Base-by-base conservation (phyloP, 2,888 invertebrate species). In the Schrankia costaestrigalis region DNA sequence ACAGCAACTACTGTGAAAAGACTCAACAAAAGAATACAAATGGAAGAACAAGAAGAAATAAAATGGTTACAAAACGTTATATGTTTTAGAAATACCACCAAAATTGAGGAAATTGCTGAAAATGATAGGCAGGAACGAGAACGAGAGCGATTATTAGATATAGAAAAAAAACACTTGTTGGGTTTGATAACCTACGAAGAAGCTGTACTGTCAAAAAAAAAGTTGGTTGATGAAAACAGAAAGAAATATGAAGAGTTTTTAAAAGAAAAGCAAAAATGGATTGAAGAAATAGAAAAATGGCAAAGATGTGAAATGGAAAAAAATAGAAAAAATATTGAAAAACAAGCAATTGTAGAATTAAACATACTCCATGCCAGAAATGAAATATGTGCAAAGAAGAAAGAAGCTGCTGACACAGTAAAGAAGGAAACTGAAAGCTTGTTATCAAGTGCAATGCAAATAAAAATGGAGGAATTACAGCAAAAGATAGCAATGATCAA, bases 151-250 rank as follows among this genome's bases (percentile, higher is more conserved):
- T 46, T 90, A 15, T 71, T 87, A 35, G 84, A 89, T 24, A 90
- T 91, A 41, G 89, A 91, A 76, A 83, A 71, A 48, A 91, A 91
- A 64, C 91, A 91, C 70, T 63, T 91, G 22, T 67, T 87, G 56
- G 91, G 90, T 1, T 80, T 89, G 53, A 74, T 91, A 34, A 89
- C 90, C 6, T 77, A 88, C 29, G 91, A 91, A 73, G 90, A 91
- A 65, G 90, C 91, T 4, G 68, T 89, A 11, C 57, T 91, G 27
- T 89, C 91, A 0, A 91, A 89, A 64, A 78, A 84, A 45, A 89
- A 84, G 46, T 32, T 87, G 1, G 31, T 75, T 7, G 80, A 88
- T 37, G 66, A 70, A 8, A 90, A 90, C 50, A 88, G 83, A 71
- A 77, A 78, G 44, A 89, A 86, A 62, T 84, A 87, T 52, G 74